Percentiles rank a stretch among this genome's conserved stretches.
phyloP scores from a whole-genome alignment of 1,140 invertebrate species.

The Metopolophium dirhodum region DNA sequence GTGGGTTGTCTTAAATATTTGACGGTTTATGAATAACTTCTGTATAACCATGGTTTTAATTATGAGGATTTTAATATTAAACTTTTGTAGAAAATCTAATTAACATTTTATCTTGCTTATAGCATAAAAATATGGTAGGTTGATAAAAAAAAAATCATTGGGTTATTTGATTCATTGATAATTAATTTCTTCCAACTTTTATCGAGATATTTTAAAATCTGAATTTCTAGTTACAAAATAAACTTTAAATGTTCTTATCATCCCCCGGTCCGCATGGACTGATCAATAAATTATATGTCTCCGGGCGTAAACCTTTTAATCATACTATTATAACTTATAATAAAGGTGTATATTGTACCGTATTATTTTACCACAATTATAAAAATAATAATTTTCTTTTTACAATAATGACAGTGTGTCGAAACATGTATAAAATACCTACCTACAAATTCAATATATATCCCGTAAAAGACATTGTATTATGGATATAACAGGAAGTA shows the following conservation, averaged over 20 bases:
- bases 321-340: background rate
- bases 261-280: background rate
- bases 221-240: background rate
- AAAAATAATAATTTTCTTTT: background rate
- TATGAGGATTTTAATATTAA: background rate
- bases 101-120: background rate
- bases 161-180: background rate
- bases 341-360: background rate
- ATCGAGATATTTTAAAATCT: background rate
- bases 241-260: background rate
- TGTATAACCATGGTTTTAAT: background rate
- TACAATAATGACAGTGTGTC: too few species aligned
- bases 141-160: background rate
- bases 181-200: background rate
- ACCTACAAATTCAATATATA: background rate
- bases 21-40: background rate
- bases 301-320: background rate
- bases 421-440: background rate
- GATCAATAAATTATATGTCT: background rate
- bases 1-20: background rate
- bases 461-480: background rate
- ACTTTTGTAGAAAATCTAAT: background rate
- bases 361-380: background rate
- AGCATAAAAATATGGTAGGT: background rate
- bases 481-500: background rate